Percentiles rank a stretch among this genome's conserved stretches.
Evolutionary conservation across 1,140 invertebrate genomes (phyloP).

Genomic region (Trialeurodes vaporariorum): DNA sequence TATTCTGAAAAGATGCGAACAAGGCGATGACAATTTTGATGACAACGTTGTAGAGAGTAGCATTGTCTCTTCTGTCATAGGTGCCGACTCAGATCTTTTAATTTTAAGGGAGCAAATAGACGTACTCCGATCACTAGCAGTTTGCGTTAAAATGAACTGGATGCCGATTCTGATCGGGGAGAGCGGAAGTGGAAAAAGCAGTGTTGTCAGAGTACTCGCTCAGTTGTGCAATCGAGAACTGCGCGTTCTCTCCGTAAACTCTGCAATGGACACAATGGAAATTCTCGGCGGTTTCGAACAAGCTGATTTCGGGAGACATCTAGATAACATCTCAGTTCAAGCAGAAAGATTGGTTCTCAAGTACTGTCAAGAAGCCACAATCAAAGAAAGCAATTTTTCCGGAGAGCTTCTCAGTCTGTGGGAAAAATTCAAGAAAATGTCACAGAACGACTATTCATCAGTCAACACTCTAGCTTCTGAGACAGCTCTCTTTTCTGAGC

Average conservation of each 20-base stretch:
- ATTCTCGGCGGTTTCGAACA: constrained; percentile 94
- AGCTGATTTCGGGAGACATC: constrained; percentile 24
- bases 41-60: constrained; percentile 2
- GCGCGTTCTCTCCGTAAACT: constrained; percentile 70
- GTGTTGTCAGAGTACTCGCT: constrained; percentile 62
- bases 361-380: neutral
- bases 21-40: neutral
- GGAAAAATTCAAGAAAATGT: constrained; percentile 16
- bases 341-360: constrained; percentile 4
- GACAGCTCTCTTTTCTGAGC: constrained; percentile 12
- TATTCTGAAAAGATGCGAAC: constrained; percentile 33
- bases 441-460: constrained; percentile 3
- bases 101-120: constrained; percentile 53
- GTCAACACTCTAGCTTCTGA: constrained; percentile 14
- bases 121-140: constrained; percentile 57
- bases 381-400: neutral
- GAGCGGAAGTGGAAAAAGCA: constrained; percentile 69
- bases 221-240: constrained; percentile 59
- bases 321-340: constrained; percentile 12
- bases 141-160: constrained; percentile 84
- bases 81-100: constrained; percentile 24
- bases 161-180: constrained; percentile 74
- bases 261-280: constrained; percentile 90
- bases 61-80: neutral
- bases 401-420: constrained; percentile 6